Percentiles rank a stretch among this genome's conserved stretches.
Conservation (phyloP, 2,888 invertebrate genomes). For the Eristalis tenax region DNA sequence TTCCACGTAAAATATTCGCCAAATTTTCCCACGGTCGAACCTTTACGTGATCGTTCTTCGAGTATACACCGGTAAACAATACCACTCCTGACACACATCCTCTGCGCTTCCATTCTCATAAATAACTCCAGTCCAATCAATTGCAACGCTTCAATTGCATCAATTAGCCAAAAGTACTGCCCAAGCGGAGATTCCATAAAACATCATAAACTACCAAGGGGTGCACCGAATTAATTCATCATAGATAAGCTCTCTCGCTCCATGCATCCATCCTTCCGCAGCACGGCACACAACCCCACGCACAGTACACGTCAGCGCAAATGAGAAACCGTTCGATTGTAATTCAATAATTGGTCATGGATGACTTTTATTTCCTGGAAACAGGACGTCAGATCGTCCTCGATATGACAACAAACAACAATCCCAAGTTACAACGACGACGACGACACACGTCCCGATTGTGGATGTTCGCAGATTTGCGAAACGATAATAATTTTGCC, state of each 20-base stretch:
- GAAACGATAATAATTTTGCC: constrained; percentile 66
- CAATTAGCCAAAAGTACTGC: constrained; percentile 66
- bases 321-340: constrained; percentile 73
- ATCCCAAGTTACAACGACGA: constrained; percentile 41
- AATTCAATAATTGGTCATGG: constrained; percentile 81
- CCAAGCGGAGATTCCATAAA: constrained; percentile 65
- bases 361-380: constrained; percentile 78
- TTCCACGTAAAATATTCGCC: no score
- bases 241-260: constrained; percentile 48
- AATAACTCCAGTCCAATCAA: constrained; percentile 66
- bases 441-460: constrained; percentile 21
- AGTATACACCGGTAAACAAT: neutral
- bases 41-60: neutral
- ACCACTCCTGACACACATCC: constrained; percentile 16
- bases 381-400: constrained; percentile 52
- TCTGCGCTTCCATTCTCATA: constrained; percentile 34
- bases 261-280: neutral
- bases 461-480: constrained; percentile 67
- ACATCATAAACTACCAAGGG: constrained; percentile 49
- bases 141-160: constrained; percentile 67
- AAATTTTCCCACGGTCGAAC: neutral
- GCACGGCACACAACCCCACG: neutral
- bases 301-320: constrained; percentile 43
- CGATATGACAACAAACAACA: constrained; percentile 67
- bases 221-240: constrained; percentile 47